A percentile compares a stretch with the other conserved stretches of the same genome.
These are phyloP conservation scores for Sprattus sprattus DNA, from an alignment of 2,113 vertebrate species.

Conservation along the genomic window DNA sequence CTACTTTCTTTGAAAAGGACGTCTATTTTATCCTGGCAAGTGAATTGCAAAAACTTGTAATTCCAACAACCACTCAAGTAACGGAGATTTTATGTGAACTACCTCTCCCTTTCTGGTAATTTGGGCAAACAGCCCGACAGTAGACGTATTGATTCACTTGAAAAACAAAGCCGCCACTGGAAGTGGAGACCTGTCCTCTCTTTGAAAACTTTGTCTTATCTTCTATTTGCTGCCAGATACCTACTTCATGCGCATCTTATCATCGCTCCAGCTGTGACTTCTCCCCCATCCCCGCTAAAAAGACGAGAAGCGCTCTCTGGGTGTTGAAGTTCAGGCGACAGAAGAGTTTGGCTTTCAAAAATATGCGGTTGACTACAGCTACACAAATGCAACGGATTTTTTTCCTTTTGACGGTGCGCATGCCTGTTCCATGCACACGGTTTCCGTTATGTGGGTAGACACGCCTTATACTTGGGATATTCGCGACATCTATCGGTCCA, in stretches of 20 bases:
- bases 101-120: background rate
- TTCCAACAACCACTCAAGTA: conserved; percentile 62
- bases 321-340: conserved; percentile 56
- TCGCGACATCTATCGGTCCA: conserved; percentile 51
- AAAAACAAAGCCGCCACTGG: conserved; percentile 27
- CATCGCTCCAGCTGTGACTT: conserved; percentile 74
- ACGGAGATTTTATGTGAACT: conserved; percentile 25
- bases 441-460: conserved; percentile 73
- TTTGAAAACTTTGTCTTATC: conserved; percentile 59
- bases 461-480: conserved; percentile 20
- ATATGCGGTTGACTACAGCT: conserved; percentile 62
- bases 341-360: conserved; percentile 42
- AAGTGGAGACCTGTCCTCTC: conserved; percentile 35
- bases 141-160: background rate
- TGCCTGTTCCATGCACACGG: conserved; percentile 52
- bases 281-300: conserved; percentile 57
- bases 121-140: background rate
- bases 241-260: conserved; percentile 76
- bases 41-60: conserved; percentile 55
- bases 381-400: conserved; percentile 62
- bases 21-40: conserved; percentile 64
- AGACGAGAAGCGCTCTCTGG: conserved; percentile 41
- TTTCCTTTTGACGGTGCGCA: conserved; percentile 55
- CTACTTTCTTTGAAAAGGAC: conserved; percentile 37
- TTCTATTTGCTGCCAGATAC: conserved; percentile 61